Conservation (phyloP, 2,888 invertebrate species). For the Cerastoderma edule region DNA sequence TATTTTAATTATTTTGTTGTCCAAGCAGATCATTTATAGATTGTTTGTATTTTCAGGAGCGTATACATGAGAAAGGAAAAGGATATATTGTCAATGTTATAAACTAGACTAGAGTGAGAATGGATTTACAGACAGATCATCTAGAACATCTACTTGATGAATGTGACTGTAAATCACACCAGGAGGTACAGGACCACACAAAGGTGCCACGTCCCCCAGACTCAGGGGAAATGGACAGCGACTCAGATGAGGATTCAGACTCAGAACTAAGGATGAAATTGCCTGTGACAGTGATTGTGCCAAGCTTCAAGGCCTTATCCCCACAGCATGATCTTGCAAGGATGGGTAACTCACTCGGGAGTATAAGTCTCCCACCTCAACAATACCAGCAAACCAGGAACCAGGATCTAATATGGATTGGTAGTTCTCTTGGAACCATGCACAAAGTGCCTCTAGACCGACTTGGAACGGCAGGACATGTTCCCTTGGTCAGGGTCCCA, state of each 20-base stretch:
- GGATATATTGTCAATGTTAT: too few relatives aligned
- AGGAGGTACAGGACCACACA: conserved; percentile 20
- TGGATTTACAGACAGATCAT: conserved; percentile 27
- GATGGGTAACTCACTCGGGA: conserved; percentile 46
- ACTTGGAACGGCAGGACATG: not conserved
- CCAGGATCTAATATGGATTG: conserved; percentile 55
- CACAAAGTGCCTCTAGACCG: conserved; percentile 50
- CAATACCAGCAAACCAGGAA: conserved; percentile 32
- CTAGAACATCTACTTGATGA: conserved; percentile 21
- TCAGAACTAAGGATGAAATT: conserved; percentile 6
- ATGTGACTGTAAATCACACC: conserved; percentile 33
- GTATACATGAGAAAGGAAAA: too few relatives aligned
- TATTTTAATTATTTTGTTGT: too few relatives aligned
- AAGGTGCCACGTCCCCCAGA: conserved; percentile 49
- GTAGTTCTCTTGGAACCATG: conserved; percentile 62
- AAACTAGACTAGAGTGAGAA: too few relatives aligned
- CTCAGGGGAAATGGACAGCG: not conserved
- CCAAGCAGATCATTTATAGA: too few relatives aligned
- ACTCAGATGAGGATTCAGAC: conserved; percentile 13
- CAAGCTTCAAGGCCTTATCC: conserved; percentile 8
- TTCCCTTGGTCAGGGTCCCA: conserved; percentile 23
- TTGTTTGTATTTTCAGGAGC: too few relatives aligned
- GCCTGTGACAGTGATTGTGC: conserved; percentile 18
- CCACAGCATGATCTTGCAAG: conserved; percentile 28
- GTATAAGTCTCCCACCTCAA: conserved; percentile 48